These are phyloP conservation scores for Volucella inflata DNA, from an alignment of 2,888 invertebrate species.

Conservation along the genomic window DNA sequence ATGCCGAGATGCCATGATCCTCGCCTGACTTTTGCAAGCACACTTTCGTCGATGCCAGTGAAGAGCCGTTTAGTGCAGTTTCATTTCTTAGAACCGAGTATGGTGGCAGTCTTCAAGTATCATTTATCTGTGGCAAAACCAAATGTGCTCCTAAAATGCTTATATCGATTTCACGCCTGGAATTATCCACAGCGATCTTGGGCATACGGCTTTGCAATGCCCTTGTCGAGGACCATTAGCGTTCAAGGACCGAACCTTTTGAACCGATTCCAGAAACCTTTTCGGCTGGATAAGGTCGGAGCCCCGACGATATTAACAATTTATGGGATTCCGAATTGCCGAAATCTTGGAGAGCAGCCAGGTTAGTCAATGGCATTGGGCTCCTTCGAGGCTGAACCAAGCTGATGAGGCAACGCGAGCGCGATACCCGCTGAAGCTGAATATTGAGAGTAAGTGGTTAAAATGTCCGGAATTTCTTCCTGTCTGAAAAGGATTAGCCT, in stretches of 20 bases:
- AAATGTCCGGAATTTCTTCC: constrained; percentile 58
- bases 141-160: constrained; percentile 24
- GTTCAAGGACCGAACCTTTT: constrained; percentile 7
- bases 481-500: constrained; percentile 24
- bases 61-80: constrained; percentile 44
- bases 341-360: constrained; percentile 65
- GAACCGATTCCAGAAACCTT: constrained; percentile 57
- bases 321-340: constrained; percentile 64
- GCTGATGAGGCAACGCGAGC: constrained; percentile 67
- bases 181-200: no score
- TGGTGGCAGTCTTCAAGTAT: constrained; percentile 21
- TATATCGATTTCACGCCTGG: constrained; percentile 17
- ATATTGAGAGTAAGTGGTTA: constrained; percentile 37
- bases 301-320: constrained; percentile 67
- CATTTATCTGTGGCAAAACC: constrained; percentile 36
- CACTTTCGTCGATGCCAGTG: constrained; percentile 22
- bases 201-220: no score
- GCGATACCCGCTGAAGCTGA: constrained; percentile 5
- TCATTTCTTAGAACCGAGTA: constrained; percentile 20
- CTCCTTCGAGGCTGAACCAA: constrained; percentile 61
- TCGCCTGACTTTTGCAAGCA: constrained; percentile 46
- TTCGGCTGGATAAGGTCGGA: constrained; percentile 76
- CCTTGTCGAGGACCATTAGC: no score
- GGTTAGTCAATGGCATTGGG: constrained; percentile 52
- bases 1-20: constrained; percentile 49